phyloP scores from a whole-genome alignment of 64 coral and sea anemone genomes.

The Cladopsammia gracilis region DNA sequence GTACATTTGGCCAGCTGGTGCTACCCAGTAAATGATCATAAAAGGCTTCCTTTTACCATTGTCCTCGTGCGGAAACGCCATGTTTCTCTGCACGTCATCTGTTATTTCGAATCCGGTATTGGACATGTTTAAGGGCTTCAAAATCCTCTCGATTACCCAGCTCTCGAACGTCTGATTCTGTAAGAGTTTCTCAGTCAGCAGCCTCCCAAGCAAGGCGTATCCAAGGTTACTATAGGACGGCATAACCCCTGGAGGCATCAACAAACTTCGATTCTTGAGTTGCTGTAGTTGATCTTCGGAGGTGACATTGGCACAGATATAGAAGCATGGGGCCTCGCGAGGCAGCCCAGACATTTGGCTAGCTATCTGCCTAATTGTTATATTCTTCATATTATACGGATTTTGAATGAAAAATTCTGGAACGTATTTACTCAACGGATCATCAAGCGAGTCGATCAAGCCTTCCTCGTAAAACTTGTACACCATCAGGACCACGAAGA shows the following conservation, averaged over 20 bases:
- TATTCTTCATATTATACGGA: conserved; percentile 51
- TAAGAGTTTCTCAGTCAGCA: conserved; percentile 44
- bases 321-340: conserved; percentile 67
- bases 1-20: conserved; percentile 76
- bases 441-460: conserved; percentile 63
- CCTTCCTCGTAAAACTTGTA: conserved; percentile 74
- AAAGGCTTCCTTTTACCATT: conserved; percentile 7
- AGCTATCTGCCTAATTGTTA: conserved; percentile 66
- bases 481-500: conserved; percentile 69
- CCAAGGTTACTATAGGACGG: conserved; percentile 78
- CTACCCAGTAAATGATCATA: conserved; percentile 44
- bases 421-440: conserved; percentile 72
- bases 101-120: conserved; percentile 51
- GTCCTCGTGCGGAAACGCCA: conserved; percentile 46
- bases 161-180: conserved; percentile 50
- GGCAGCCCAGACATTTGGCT: conserved; percentile 67
- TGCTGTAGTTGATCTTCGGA: conserved; percentile 8
- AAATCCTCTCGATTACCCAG: conserved; percentile 18
- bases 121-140: conserved; percentile 41
- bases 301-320: conserved; percentile 19
- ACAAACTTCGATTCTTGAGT: conserved; percentile 47
- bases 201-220: conserved; percentile 54
- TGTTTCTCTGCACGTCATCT: conserved; percentile 12
- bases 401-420: conserved; percentile 69
- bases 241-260: conserved; percentile 54